These are phyloP conservation scores for Julus scandinavius DNA, from an alignment of 2,888 invertebrate genomes.

Conservation along the genomic window DNA sequence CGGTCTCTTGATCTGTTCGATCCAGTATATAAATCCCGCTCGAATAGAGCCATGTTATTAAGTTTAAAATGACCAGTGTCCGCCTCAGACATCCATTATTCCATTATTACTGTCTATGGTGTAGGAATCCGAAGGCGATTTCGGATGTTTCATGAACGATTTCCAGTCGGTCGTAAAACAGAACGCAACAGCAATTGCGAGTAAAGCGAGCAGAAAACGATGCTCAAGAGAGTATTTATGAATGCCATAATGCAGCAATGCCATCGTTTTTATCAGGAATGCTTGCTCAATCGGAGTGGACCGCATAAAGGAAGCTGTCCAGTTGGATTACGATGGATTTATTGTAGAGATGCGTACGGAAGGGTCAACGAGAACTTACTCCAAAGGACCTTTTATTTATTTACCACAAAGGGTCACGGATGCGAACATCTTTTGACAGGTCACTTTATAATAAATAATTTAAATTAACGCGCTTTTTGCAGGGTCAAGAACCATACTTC, in stretches of 20 bases:
- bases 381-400: background rate
- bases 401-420: background rate
- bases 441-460: background rate
- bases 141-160: conserved; percentile 47
- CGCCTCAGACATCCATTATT: conserved; percentile 27
- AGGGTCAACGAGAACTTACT: conserved; percentile 20
- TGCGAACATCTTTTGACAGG: background rate
- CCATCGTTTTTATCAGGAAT: conserved; percentile 48
- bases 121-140: background rate
- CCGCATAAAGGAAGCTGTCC: conserved; percentile 27
- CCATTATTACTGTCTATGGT: conserved; percentile 28
- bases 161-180: conserved; percentile 50
- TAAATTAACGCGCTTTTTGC: conserved; percentile 5
- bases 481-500: too few species aligned
- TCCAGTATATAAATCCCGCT: conserved; percentile 11
- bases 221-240: conserved; percentile 52
- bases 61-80: conserved; percentile 20
- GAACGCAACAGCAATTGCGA: conserved; percentile 49
- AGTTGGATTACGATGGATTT: conserved; percentile 27
- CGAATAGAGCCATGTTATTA: conserved; percentile 28
- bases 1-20: background rate
- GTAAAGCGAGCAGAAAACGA: conserved; percentile 54
- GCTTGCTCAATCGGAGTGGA: conserved; percentile 35
- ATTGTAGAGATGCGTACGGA: background rate
- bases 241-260: conserved; percentile 47